Conservation (phyloP, 2,113 vertebrate genomes). For the Toxostoma redivivum region DNA sequence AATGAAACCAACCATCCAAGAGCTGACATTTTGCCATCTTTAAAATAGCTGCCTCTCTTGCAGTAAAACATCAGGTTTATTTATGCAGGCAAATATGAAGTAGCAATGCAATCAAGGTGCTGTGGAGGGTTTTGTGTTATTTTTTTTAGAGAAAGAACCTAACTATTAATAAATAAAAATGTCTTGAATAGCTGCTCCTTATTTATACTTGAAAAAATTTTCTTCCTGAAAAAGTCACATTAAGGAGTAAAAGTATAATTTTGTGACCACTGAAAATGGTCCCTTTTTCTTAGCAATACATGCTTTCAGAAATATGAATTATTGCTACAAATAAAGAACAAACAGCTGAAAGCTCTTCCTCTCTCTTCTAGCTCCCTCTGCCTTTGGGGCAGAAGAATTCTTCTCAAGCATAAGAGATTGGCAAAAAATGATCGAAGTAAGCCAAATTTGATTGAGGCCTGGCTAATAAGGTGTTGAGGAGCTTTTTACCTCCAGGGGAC, state of each 20-base stretch:
- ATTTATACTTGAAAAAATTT: slow-evolving; percentile 4
- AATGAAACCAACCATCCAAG: slow-evolving; percentile 81
- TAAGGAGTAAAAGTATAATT: background rate
- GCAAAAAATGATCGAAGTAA: background rate
- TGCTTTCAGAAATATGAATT: slow-evolving; percentile 30
- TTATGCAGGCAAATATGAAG: slow-evolving; percentile 63
- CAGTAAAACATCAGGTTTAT: slow-evolving; percentile 68
- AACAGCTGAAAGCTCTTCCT: slow-evolving; percentile 26
- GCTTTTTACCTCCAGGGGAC: background rate
- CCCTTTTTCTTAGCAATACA: background rate
- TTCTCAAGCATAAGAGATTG: background rate
- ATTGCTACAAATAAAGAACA: slow-evolving; percentile 15
- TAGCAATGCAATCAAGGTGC: slow-evolving; percentile 46
- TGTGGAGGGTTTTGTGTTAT: background rate
- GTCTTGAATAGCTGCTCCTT: slow-evolving; percentile 21
- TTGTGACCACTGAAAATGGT: background rate
- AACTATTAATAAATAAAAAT: slow-evolving; percentile 45
- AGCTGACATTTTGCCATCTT: slow-evolving; percentile 81
- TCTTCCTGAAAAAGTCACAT: slow-evolving; percentile 6
- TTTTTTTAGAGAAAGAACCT: slow-evolving; percentile 44
- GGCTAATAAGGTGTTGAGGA: background rate
- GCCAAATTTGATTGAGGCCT: background rate
- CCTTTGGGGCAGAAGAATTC: background rate
- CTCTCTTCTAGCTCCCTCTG: background rate
- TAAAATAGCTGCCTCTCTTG: slow-evolving; percentile 73